These are phyloP conservation scores for Aproaerema taeniolella DNA, from an alignment of 2,888 invertebrate genomes.

Conservation along the genomic window DNA sequence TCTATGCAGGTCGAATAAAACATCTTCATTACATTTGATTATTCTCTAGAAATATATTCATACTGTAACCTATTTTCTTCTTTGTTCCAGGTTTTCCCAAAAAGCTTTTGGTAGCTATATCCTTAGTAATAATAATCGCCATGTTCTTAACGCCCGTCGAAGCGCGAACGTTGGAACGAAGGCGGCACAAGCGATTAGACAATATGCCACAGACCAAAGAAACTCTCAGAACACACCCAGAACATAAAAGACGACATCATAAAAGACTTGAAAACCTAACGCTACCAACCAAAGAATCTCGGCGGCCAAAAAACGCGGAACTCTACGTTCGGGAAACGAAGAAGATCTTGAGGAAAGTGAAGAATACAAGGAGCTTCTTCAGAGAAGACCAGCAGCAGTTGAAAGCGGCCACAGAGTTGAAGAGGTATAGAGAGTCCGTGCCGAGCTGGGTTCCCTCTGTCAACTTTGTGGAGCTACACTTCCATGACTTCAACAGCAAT, in stretches of 20 bases:
- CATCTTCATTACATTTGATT: no score
- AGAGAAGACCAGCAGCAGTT: conserved; percentile 45
- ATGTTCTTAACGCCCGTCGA: conserved; percentile 63
- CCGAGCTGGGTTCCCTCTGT: conserved; percentile 61
- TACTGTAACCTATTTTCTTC: no score
- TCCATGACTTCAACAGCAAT: conserved; percentile 44
- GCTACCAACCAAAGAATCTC: conserved; percentile 26
- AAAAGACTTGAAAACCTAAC: conserved; percentile 34
- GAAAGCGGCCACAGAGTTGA: conserved; percentile 31
- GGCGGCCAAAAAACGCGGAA: conserved; percentile 38
- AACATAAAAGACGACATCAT: conserved; percentile 30
- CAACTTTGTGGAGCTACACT: conserved; percentile 63
- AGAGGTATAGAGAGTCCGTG: conserved; percentile 56
- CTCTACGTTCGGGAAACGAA: conserved; percentile 49
- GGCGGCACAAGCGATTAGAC: conserved; percentile 10
- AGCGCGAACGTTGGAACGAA: conserved; percentile 39
- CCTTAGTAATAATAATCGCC: conserved; percentile 57
- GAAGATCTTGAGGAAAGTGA: conserved; percentile 54
- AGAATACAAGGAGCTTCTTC: conserved; percentile 53
- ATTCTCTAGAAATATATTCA: no score
- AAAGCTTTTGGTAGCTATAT: conserved; percentile 72
- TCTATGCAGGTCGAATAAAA: no score
- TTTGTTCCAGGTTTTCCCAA: conserved; percentile 72
- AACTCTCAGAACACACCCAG: conserved; percentile 1
- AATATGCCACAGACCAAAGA: conserved; percentile 24